Base-by-base conservation (phyloP, 92 coral and sea anemone genomes). In the Phenganax stokvisi region DNA sequence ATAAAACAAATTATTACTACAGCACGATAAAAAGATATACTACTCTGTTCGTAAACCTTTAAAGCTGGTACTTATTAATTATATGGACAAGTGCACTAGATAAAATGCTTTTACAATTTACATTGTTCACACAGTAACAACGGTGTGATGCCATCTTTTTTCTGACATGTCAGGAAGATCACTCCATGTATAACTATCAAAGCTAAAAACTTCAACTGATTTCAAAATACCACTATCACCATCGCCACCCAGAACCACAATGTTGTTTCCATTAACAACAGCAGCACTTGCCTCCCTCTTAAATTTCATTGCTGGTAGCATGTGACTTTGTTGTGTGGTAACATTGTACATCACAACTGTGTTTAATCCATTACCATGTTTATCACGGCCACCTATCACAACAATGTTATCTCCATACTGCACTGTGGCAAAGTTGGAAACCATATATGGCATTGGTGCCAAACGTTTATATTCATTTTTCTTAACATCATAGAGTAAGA, bases 211-310 rank as follows among this genome's bases (percentile, higher is more conserved):
- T 80, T 94, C 98, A 15, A 94, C 96, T 11, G 89, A 84, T 27
- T 85, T 63, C 65, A 94, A 83, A 83, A 84, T 89, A 0, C 92
- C 92, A 12, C 77, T 84, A 71, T 87, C 90, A 70, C 90, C 88
- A 17, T 91, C 85, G 6, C 98, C 98, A 12, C 98, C 98, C 7
- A 92, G 85, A 12, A 94, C 96, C 31, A 89, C 84, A 71, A 94
- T 84, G 27, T 76, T 83, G 0, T 86, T 87, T 70, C 85, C 83
- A 86, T 87, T 80, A 17, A 82, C 79, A 47, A 90, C 89, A 4
- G 94, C 97, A 0, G 92, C 76, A 72, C 98, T 92, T 30, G 92
- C 98, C 53, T 89, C 83, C 0, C 98, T 92, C 79, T 86, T 90
- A 55, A 87, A 81, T 65, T 85, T 86, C 98, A 94, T 94, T 9